phyloP scores from a whole-genome alignment of 1,140 invertebrate genomes.

The Diorhabda elongata region DNA sequence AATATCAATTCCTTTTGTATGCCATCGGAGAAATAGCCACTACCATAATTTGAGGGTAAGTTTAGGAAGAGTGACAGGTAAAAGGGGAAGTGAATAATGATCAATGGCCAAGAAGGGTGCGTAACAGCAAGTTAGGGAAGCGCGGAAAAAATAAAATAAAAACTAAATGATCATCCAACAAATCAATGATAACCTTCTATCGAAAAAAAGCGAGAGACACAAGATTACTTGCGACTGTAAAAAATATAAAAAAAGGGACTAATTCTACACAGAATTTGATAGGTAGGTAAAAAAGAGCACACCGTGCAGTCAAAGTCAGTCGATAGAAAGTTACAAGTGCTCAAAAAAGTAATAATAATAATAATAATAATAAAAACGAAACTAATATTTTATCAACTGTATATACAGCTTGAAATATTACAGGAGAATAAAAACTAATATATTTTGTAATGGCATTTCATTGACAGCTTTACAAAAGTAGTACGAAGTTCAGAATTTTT shows the following conservation, averaged over 20 bases:
- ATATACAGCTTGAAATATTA: slow-evolving; percentile 33
- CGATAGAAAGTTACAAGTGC: slow-evolving; percentile 46
- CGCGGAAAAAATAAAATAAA: slow-evolving; percentile 18
- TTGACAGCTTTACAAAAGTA: too few species aligned
- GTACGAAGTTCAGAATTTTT: too few species aligned
- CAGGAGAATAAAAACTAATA: slow-evolving; percentile 5
- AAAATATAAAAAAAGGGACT: slow-evolving; percentile 20
- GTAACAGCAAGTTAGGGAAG: not conserved
- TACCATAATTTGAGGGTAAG: not conserved
- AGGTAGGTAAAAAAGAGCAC: slow-evolving; percentile 28
- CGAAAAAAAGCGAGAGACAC: slow-evolving; percentile 34
- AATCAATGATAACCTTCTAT: slow-evolving; percentile 44
- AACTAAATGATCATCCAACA: slow-evolving; percentile 39
- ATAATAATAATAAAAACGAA: slow-evolving; percentile 12
- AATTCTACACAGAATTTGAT: slow-evolving; percentile 28
- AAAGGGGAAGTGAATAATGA: slow-evolving; percentile 9
- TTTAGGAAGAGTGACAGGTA: not conserved
- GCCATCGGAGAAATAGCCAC: not conserved
- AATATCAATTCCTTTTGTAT: too few species aligned
- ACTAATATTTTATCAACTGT: slow-evolving; percentile 25
- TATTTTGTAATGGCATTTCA: too few species aligned
- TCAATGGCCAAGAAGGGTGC: slow-evolving; percentile 17
- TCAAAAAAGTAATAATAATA: slow-evolving; percentile 32
- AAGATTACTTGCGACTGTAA: slow-evolving; percentile 26
- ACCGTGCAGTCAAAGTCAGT: slow-evolving; percentile 39